phyloP scores from a whole-genome alignment of 2,888 invertebrate species.

The Diloba caeruleocephala region DNA sequence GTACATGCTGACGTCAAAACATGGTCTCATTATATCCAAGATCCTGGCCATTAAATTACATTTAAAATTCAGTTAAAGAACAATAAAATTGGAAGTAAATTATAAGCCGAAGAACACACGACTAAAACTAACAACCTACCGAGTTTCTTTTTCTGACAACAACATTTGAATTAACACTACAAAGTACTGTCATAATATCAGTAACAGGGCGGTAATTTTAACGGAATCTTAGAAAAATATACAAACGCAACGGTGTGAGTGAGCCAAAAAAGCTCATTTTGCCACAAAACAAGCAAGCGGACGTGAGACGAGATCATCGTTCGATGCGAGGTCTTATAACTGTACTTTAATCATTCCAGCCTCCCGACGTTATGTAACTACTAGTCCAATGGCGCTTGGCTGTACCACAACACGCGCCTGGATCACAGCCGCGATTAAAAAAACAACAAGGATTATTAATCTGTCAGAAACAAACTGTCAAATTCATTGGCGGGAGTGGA shows the following conservation, averaged over 20 bases:
- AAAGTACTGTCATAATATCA: constrained; percentile 26
- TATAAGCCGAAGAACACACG: too few species aligned
- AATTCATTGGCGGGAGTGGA: constrained; percentile 52
- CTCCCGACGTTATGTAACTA: constrained; percentile 83
- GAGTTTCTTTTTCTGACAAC: too few species aligned
- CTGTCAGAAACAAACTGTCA: constrained; percentile 46
- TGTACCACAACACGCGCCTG: constrained; percentile 72
- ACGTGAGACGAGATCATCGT: constrained; percentile 82
- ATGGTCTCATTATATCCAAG: too few species aligned
- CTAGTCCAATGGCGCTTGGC: constrained; percentile 81
- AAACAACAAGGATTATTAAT: constrained; percentile 43
- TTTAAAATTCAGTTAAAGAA: too few species aligned
- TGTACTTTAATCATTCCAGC: constrained; percentile 82
- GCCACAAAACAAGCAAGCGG: constrained; percentile 83
- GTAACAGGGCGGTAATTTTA: constrained; percentile 45
- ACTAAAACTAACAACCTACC: constrained; percentile 1
- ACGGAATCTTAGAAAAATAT: constrained; percentile 50
- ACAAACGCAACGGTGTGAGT: constrained; percentile 67
- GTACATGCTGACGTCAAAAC: too few species aligned
- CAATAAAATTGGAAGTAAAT: too few species aligned
- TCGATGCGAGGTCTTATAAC: constrained; percentile 85
- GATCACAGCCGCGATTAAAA: constrained; percentile 53
- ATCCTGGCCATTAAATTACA: too few species aligned
- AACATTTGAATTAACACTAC: constrained; percentile 16
- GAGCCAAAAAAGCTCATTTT: constrained; percentile 82